Evolutionary conservation across 1,140 invertebrate species (phyloP).

Genomic region (Amyelois transitella): DNA sequence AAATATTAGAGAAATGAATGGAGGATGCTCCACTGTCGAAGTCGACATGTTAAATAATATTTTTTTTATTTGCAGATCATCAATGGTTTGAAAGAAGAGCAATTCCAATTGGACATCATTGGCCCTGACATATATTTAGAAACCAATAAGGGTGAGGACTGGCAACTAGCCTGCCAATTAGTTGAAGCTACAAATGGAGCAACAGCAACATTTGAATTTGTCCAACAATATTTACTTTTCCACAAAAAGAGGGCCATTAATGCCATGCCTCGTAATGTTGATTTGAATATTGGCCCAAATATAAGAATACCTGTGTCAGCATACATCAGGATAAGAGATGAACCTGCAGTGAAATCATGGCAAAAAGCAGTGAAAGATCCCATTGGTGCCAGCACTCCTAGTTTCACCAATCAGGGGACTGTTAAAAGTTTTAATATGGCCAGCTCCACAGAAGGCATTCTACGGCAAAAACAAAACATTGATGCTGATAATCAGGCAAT

Average conservation of each 20-base stretch:
- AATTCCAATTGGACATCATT: conserved; percentile 61
- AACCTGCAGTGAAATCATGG: conserved; percentile 52
- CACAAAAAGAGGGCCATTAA: conserved; percentile 54
- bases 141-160: conserved; percentile 29
- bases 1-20: no score
- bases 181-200: conserved; percentile 53
- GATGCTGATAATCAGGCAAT: conserved; percentile 50
- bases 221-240: conserved; percentile 55
- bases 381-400: conserved; percentile 24
- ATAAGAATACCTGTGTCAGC: conserved; percentile 66
- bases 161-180: conserved; percentile 40
- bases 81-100: conserved; percentile 45
- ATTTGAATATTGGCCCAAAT: conserved; percentile 61
- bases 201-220: conserved; percentile 53
- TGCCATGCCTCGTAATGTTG: conserved; percentile 55
- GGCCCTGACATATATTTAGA: conserved; percentile 53
- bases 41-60: no score
- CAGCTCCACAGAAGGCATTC: conserved; percentile 39
- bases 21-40: no score
- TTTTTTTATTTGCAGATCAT: conserved; percentile 42
- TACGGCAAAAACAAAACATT: conserved; percentile 36
- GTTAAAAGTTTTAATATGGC: conserved; percentile 5
- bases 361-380: conserved; percentile 46
- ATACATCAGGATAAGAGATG: conserved; percentile 56
- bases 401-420: background rate